Conservation (phyloP, 2,888 invertebrate species). For the Pristionchus mayeri region DNA sequence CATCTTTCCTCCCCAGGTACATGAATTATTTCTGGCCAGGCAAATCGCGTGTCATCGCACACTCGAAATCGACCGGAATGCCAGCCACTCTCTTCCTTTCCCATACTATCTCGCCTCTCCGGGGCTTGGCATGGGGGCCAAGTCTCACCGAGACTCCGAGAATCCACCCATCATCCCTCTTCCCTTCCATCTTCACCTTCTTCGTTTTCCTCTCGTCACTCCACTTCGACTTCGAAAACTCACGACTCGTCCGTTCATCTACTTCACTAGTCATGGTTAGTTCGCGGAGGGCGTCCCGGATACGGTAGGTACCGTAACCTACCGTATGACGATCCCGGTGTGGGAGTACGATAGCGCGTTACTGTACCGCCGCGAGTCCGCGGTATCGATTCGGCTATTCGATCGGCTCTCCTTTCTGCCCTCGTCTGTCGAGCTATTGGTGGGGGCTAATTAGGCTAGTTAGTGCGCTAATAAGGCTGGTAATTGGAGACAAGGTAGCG, state of each 20-base stretch:
- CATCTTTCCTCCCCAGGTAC: background rate
- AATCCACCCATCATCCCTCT: background rate
- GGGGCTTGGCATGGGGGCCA: background rate
- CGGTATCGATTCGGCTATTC: background rate
- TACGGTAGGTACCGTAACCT: background rate
- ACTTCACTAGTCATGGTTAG: background rate
- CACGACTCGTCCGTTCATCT: background rate
- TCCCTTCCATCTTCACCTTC: background rate
- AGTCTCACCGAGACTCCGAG: background rate
- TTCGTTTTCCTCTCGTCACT: background rate
- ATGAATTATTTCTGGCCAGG: conserved; percentile 14
- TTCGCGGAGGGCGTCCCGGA: background rate
- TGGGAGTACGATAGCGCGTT: background rate
- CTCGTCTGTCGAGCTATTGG: conserved; percentile 12
- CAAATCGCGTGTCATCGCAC: conserved; percentile 4
- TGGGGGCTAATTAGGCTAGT: too few species aligned
- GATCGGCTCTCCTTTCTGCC: conserved; percentile 16
- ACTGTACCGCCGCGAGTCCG: background rate
- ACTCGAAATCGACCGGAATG: background rate
- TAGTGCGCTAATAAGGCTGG: too few species aligned
- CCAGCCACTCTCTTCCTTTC: background rate
- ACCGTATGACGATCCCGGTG: background rate
- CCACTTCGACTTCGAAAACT: background rate
- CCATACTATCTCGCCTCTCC: background rate
- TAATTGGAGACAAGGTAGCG: too few species aligned